Evolutionary conservation across 2,888 invertebrate species (phyloP).

Genomic region (Vesta saturnalis): DNA sequence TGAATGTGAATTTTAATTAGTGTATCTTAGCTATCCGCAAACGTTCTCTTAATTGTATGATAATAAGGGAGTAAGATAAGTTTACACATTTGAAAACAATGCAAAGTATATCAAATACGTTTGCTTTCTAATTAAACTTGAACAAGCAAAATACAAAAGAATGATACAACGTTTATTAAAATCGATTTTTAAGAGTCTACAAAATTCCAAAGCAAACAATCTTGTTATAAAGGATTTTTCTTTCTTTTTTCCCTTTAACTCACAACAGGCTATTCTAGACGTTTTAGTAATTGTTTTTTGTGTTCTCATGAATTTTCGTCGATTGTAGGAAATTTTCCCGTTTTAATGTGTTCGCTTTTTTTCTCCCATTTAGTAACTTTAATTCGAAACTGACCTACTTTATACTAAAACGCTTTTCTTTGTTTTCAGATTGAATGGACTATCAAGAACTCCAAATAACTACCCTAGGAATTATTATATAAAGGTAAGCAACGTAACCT

Average conservation of each 20-base stretch:
- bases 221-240: conserved; percentile 3
- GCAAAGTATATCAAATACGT: no score
- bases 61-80: no score
- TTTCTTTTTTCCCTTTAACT: not conserved
- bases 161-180: not conserved
- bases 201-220: not conserved
- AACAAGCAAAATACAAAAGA: not conserved
- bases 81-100: no score
- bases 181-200: not conserved
- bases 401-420: conserved; percentile 18
- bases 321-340: not conserved
- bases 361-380: not conserved
- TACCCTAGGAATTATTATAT: conserved; percentile 30
- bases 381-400: conserved; percentile 27
- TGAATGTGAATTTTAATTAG: no score
- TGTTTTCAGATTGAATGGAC: conserved; percentile 38
- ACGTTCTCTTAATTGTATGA: no score
- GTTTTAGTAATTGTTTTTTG: not conserved
- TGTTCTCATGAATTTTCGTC: conserved; percentile 9
- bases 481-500: conserved; percentile 25
- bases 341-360: not conserved
- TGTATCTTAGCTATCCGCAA: no score
- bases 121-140: not conserved
- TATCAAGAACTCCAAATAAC: conserved; percentile 18
- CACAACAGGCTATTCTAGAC: not conserved